phyloP scores from a whole-genome alignment of 1,140 invertebrate genomes.

The Drosophila chauvacae region DNA sequence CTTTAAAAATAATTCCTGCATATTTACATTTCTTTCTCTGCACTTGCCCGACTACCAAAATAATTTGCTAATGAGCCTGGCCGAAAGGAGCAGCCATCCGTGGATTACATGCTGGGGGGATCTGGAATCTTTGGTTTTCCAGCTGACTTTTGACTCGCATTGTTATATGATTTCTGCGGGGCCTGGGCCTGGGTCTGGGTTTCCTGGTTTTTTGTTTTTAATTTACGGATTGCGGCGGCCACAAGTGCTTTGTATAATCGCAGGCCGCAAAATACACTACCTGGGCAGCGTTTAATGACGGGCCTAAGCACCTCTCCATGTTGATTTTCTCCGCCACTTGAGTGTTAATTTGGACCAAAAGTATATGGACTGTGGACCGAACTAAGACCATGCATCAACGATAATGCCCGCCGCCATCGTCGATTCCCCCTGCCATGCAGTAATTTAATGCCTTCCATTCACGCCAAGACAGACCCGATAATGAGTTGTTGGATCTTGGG shows the following conservation, averaged over 20 bases:
- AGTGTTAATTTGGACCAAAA: conserved; percentile 47
- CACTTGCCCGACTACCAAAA: conserved; percentile 32
- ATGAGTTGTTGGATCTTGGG: conserved; percentile 36
- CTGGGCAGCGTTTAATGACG: conserved; percentile 62
- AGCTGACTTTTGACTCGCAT: conserved; percentile 72
- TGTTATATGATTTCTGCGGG: conserved; percentile 70
- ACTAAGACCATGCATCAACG: conserved; percentile 35
- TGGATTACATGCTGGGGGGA: conserved; percentile 45
- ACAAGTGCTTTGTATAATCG: conserved; percentile 65
- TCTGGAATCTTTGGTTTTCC: conserved; percentile 43
- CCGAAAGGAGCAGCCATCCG: conserved; percentile 65
- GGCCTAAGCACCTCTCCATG: conserved; percentile 49
- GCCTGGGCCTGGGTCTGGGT: conserved; percentile 30
- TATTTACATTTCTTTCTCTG: conserved; percentile 23
- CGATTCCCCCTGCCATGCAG: conserved; percentile 14
- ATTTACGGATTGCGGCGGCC: conserved; percentile 43
- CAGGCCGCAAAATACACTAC: conserved; percentile 36
- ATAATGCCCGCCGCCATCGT: conserved; percentile 28
- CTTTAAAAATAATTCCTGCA: too few relatives aligned
- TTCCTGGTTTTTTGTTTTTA: conserved; percentile 71
- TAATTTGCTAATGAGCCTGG: conserved; percentile 74
- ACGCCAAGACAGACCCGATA: conserved; percentile 54
- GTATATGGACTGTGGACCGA: conserved; percentile 37
- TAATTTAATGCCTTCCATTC: conserved; percentile 64
- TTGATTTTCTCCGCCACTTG: conserved; percentile 58